These are phyloP conservation scores for Meandrina meandrites DNA, from an alignment of 92 coral and sea anemone species.

Conservation along the genomic window DNA sequence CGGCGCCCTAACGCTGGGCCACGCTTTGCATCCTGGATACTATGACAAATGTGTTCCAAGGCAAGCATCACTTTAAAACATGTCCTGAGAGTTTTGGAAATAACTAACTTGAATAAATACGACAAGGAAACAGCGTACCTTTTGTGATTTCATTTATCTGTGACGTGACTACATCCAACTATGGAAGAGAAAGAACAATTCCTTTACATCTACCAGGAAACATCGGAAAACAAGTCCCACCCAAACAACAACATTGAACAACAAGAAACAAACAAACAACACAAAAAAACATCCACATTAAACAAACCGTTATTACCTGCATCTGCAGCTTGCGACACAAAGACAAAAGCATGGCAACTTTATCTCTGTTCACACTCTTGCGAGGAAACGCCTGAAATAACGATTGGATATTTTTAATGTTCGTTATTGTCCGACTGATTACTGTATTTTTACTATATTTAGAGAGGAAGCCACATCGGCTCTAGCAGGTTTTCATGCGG, in stretches of 20 bases:
- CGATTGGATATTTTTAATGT: background rate
- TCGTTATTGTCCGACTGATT: background rate
- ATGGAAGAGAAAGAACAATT: background rate
- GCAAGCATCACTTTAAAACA: background rate
- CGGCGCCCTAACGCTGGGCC: too few relatives aligned
- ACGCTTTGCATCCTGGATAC: too few relatives aligned
- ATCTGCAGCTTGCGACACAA: slow-evolving; percentile 29
- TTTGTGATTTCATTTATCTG: slow-evolving; percentile 25
- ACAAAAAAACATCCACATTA: background rate
- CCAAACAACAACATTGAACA: background rate
- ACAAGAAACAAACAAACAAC: background rate
- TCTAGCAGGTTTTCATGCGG: background rate
- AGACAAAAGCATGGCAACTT: slow-evolving; percentile 10
- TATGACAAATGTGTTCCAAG: background rate
- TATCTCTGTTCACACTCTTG: background rate
- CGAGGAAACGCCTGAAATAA: slow-evolving; percentile 2
- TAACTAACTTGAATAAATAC: background rate
- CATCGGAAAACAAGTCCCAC: background rate
- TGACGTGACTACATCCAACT: slow-evolving; percentile 32
- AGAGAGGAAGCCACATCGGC: too few relatives aligned
- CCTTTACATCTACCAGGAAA: background rate
- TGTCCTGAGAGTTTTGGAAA: background rate
- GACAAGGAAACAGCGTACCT: background rate
- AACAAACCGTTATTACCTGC: slow-evolving; percentile 18
- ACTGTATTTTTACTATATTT: background rate